Evolutionary conservation across 2,888 invertebrate genomes (phyloP), one percentile per base, ranked within the genome.

Genomic region (Melanotus villosus): DNA sequence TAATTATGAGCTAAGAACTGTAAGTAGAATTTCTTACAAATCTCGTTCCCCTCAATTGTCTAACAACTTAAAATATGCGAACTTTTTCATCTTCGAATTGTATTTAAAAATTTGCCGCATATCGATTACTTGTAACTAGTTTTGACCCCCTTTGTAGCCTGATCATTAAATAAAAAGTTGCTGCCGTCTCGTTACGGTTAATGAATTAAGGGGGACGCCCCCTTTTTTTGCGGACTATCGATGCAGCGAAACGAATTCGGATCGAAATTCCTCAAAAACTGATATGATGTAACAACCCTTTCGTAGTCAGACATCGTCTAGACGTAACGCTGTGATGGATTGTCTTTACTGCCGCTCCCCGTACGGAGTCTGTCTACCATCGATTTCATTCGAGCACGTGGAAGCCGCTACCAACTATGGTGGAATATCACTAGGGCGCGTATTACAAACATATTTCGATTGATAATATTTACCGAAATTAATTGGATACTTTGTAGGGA

Each of bases 261-360:
- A 23, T 23, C 47, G 47, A 23, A 47, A 47, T 47, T 23, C 18
- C 3, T 12, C 12, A 38, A 23, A 21, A 38, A 23, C 38, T 5
- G 38, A 21, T 19, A 38, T 38, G 36, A 56, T 38, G 36, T 38
- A 56, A 56, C 56, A 56, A 54, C 56, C 56, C 54, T 64, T 54
- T 45, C 26, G 65, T 21, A 65, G 64, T 63, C 59, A 73, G 73
- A 74, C 74, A 59, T 68, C 66, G 75, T 75, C 75, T 75, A 75
- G 75, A 75, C 75, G 67, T 70, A 70, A 73, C 63, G 64, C 59
- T 47, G 69, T 73, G 73, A 74, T 74, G 73, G 73, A 76, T 76
- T 72, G 73, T 69, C 64, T 43, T 62, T 67, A 64, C 63, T 70
- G 57, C 68, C 75, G 66, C 72, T 72, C 69, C 69, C 65, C 71